phyloP scores from a whole-genome alignment of 2,797 vertebrate genomes.

The Bufotes viridis region DNA sequence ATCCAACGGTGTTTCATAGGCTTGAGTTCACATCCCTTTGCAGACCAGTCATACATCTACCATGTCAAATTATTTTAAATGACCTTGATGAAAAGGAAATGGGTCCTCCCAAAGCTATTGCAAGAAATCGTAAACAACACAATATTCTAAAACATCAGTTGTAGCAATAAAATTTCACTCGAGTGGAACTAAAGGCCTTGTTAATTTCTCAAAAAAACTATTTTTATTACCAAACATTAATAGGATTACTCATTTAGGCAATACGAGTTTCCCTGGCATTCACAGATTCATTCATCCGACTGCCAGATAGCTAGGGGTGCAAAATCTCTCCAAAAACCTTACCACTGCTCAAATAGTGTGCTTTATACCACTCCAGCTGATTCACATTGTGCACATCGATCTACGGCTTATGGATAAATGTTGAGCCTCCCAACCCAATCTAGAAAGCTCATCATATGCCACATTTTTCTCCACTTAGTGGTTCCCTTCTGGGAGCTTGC shows the following conservation, averaged over 20 bases:
- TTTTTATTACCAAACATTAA: neutral
- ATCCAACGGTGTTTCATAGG: neutral
- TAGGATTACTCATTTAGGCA: neutral
- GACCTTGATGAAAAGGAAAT: neutral
- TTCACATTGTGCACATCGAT: neutral
- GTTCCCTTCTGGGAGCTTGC: neutral
- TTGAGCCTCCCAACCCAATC: neutral
- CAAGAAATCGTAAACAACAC: neutral
- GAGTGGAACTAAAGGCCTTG: neutral
- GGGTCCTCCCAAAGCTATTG: neutral
- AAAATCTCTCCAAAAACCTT: neutral
- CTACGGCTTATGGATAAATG: neutral
- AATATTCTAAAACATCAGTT: neutral
- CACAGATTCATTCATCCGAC: neutral
- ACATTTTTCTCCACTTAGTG: neutral
- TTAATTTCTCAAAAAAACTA: neutral
- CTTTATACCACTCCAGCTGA: neutral
- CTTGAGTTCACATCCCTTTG: neutral
- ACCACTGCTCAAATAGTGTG: neutral
- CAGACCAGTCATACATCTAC: neutral
- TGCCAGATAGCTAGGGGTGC: neutral
- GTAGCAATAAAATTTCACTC: neutral
- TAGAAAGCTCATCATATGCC: neutral
- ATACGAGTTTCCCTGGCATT: neutral
- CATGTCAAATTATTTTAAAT: neutral